Evolutionary conservation across 1,140 invertebrate genomes (phyloP).

Genomic region (Pseudomyrmex sp.): DNA sequence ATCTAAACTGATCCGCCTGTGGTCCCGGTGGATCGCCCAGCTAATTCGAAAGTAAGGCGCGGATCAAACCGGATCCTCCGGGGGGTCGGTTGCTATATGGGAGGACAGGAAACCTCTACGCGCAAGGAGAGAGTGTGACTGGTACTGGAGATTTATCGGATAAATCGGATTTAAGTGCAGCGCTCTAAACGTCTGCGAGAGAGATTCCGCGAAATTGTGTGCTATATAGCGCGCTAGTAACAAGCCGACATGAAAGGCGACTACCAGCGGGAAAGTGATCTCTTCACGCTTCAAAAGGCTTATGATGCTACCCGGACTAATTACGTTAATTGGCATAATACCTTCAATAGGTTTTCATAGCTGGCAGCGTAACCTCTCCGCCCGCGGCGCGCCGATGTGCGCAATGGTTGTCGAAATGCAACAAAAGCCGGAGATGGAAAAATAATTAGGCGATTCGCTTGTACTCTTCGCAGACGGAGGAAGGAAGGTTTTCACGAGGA

Average conservation of each 20-base stretch:
- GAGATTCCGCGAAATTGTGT: slow-evolving; percentile 61
- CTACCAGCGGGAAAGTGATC: slow-evolving; percentile 15
- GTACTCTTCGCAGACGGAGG: slow-evolving; percentile 13
- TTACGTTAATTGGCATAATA: slow-evolving; percentile 80
- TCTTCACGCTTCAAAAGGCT: slow-evolving; percentile 66
- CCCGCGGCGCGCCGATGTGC: slow-evolving; percentile 45
- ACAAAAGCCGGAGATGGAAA: slow-evolving; percentile 33
- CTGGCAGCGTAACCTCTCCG: slow-evolving; percentile 38
- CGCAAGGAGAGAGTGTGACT: slow-evolving; percentile 49
- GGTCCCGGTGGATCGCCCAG: slow-evolving; percentile 53
- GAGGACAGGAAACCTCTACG: slow-evolving; percentile 54
- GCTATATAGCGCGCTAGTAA: slow-evolving; percentile 54
- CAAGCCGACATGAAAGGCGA: slow-evolving; percentile 63
- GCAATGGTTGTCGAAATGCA: slow-evolving; percentile 39
- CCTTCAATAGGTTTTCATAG: slow-evolving; percentile 68
- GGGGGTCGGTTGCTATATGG: slow-evolving; percentile 44
- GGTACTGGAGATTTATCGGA: slow-evolving; percentile 71
- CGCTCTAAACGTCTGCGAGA: slow-evolving; percentile 55
- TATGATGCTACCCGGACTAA: slow-evolving; percentile 75
- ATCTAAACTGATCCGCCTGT: slow-evolving; percentile 64
- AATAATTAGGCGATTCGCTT: slow-evolving; percentile 8
- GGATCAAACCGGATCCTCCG: slow-evolving; percentile 64
- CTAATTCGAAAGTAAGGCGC: slow-evolving; percentile 69
- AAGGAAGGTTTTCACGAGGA: background rate
- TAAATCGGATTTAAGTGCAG: slow-evolving; percentile 72